Evolutionary conservation across 2,113 vertebrate species (phyloP).

Genomic region (Colinus virginianus): DNA sequence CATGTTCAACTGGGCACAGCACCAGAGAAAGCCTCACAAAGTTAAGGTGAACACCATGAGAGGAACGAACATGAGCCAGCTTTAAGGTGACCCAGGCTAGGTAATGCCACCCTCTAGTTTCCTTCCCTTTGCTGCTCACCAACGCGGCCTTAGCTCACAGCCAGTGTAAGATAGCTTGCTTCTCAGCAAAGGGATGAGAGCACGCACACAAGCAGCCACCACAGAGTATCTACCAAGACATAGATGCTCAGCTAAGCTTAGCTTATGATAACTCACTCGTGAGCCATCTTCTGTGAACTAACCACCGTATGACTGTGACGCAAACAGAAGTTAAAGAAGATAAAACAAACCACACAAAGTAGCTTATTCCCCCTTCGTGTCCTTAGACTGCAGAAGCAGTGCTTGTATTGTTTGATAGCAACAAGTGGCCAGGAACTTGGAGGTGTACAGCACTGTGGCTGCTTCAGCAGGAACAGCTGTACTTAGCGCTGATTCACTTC

Average conservation of each 20-base stretch:
- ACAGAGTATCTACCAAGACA: background rate
- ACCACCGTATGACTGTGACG: background rate
- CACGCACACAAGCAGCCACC: background rate
- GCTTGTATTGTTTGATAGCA: background rate
- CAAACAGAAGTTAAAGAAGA: background rate
- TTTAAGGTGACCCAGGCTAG: background rate
- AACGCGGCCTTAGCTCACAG: fast-evolving
- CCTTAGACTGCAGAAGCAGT: background rate
- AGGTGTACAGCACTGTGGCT: background rate
- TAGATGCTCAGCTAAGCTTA: background rate
- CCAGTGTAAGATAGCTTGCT: background rate
- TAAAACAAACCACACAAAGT: background rate
- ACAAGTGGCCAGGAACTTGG: background rate
- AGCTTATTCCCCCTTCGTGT: background rate
- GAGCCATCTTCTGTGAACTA: background rate
- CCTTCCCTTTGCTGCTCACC: background rate
- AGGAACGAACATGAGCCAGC: background rate
- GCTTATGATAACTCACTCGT: background rate
- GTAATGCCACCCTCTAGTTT: background rate
- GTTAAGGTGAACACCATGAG: background rate
- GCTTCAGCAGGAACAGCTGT: background rate
- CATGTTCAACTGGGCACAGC: background rate
- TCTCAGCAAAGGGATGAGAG: background rate
- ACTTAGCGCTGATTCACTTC: slow-evolving; percentile 30
- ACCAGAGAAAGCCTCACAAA: background rate